These are phyloP conservation scores for Elymnias hypermnestra DNA, from an alignment of 1,140 invertebrate species.

Conservation along the genomic window DNA sequence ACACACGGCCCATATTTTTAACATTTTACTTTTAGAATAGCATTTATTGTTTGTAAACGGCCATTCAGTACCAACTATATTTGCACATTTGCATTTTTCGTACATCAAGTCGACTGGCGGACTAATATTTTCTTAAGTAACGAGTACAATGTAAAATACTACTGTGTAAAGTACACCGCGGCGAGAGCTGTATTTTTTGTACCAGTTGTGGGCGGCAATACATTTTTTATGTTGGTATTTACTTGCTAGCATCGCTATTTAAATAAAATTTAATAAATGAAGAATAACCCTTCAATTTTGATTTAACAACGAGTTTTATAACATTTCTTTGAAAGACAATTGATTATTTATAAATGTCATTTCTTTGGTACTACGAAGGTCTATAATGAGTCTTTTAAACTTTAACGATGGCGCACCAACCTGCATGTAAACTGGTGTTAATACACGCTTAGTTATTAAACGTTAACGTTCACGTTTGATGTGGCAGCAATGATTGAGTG, in stretches of 20 bases:
- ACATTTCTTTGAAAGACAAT: too few species aligned
- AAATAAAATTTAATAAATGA: too few species aligned
- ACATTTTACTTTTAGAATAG: slow-evolving; percentile 41
- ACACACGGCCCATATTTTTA: slow-evolving; percentile 43
- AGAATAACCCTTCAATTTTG: too few species aligned
- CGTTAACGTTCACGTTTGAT: slow-evolving; percentile 39
- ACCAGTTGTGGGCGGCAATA: too few species aligned
- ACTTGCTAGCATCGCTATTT: too few species aligned
- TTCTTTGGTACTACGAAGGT: too few species aligned
- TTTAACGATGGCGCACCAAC: not conserved
- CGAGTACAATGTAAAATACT: slow-evolving; percentile 10
- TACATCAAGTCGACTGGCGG: slow-evolving; percentile 7
- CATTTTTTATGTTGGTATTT: too few species aligned
- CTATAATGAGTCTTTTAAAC: too few species aligned
- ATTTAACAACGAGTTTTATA: too few species aligned
- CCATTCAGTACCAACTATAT: slow-evolving; percentile 39
- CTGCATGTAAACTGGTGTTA: slow-evolving; percentile 4
- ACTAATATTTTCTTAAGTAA: slow-evolving; percentile 15
- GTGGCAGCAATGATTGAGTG: slow-evolving; percentile 44
- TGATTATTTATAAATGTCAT: too few species aligned
- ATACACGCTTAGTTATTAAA: slow-evolving; percentile 29
- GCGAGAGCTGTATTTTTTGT: too few species aligned
- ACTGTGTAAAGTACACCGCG: too few species aligned
- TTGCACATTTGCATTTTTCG: slow-evolving; percentile 36
- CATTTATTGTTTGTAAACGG: slow-evolving; percentile 39